Evolutionary conservation across 2,888 invertebrate species (phyloP).

Genomic region (Hirtodrosophila histrioides): DNA sequence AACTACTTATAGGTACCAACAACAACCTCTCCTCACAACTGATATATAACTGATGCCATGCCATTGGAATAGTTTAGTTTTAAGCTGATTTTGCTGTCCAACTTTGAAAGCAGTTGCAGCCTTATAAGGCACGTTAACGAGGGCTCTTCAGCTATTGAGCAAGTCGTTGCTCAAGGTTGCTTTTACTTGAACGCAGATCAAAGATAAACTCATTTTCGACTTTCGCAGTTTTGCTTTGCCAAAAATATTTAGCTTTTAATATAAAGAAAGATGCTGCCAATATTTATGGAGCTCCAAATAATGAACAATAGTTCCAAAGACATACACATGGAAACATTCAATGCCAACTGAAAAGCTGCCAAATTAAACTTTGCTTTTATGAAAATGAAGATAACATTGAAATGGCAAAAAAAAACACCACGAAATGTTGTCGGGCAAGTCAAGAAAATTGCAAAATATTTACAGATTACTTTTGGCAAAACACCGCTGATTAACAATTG

Average conservation of each 20-base stretch:
- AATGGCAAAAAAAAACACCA: not conserved
- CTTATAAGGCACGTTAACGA: conserved; percentile 52
- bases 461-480: conserved; percentile 70
- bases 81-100: conserved; percentile 27
- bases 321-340: conserved; percentile 23
- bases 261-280: conserved; percentile 17
- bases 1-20: not conserved
- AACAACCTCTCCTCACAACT: conserved; percentile 14
- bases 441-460: conserved; percentile 69
- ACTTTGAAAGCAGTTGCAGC: conserved; percentile 58
- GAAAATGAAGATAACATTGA: conserved; percentile 72
- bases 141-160: conserved; percentile 44
- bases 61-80: conserved; percentile 30
- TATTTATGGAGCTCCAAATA: conserved; percentile 23
- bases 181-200: conserved; percentile 10
- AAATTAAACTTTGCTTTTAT: conserved; percentile 73
- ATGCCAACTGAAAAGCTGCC: conserved; percentile 27
- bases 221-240: conserved; percentile 2
- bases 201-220: conserved; percentile 5
- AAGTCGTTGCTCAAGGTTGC: conserved; percentile 48
- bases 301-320: conserved; percentile 19
- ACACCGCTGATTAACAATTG: conserved; percentile 69
- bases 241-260: conserved; percentile 3
- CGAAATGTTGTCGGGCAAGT: conserved; percentile 15
- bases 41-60: conserved; percentile 44